These are phyloP conservation scores for Sylvia borin DNA, from an alignment of 2,797 vertebrate genomes.

Conservation along the genomic window DNA sequence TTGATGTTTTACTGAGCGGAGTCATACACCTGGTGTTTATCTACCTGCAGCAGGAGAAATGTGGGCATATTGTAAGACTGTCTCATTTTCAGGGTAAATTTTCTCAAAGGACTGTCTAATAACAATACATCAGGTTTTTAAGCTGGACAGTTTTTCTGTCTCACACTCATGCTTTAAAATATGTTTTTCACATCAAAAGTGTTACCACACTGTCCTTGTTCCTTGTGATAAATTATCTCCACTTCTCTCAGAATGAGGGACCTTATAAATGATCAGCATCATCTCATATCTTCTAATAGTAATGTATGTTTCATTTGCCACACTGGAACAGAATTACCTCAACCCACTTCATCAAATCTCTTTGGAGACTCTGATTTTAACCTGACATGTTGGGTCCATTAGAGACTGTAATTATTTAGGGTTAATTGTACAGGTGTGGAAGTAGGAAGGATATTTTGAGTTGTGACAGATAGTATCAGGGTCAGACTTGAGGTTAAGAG, in stretches of 20 bases:
- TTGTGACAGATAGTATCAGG: conserved; percentile 22
- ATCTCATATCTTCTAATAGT: conserved; percentile 12
- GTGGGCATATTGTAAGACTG: background rate
- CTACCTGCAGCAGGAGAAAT: background rate
- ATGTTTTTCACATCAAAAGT: background rate
- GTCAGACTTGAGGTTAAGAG: conserved; percentile 20
- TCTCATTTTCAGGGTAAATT: background rate
- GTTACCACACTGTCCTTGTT: background rate
- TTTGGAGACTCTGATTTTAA: conserved; percentile 49
- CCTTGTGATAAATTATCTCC: background rate
- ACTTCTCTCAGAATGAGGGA: background rate
- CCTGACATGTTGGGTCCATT: conserved; percentile 30
- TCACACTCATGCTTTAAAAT: background rate
- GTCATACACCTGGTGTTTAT: background rate
- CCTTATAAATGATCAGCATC: conserved; percentile 20
- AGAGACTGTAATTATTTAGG: conserved; percentile 52
- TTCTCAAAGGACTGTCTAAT: background rate
- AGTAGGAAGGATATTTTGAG: conserved; percentile 10
- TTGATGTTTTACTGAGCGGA: background rate
- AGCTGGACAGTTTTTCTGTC: background rate
- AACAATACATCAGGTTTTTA: background rate
- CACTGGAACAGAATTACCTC: conserved; percentile 52
- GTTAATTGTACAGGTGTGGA: conserved; percentile 45
- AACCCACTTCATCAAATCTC: conserved; percentile 44
- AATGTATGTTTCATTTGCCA: conserved; percentile 44